A percentile compares a stretch with the other conserved stretches of the same genome.
phyloP scores from a whole-genome alignment of 2,113 vertebrate genomes.

The Drymodes brunneopygia region DNA sequence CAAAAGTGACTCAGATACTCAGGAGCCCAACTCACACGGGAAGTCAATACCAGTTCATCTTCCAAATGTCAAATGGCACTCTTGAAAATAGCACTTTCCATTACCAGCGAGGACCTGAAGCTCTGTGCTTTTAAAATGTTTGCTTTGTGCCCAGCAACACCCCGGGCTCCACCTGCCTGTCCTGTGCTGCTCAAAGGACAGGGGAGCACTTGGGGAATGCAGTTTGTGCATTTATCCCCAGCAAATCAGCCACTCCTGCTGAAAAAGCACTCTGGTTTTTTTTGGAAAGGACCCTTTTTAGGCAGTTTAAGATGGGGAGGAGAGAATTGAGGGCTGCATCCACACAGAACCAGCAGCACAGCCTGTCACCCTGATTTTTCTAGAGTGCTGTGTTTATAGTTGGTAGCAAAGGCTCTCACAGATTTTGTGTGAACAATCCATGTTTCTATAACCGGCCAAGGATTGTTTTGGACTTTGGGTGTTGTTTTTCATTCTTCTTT shows the following conservation, averaged over 20 bases:
- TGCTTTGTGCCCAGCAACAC: not conserved
- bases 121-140: conserved; percentile 15
- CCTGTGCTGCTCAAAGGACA: not conserved
- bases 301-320: not conserved
- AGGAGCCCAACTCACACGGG: conserved; percentile 33
- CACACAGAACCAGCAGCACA: not conserved
- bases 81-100: conserved; percentile 43
- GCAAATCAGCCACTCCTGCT: not conserved
- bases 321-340: not conserved
- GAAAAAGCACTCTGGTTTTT: not conserved
- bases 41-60: conserved; percentile 52
- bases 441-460: no score
- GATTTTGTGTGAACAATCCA: no score
- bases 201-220: not conserved
- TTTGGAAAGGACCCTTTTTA: not conserved
- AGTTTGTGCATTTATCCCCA: not conserved
- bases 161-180: conserved; percentile 1
- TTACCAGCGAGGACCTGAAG: not conserved
- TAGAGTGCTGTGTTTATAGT: no score
- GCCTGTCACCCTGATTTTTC: no score
- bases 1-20: conserved; percentile 46
- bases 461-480: no score
- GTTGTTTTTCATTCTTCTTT: no score
- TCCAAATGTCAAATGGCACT: conserved; percentile 49
- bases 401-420: no score